phyloP scores from a whole-genome alignment of 2,888 invertebrate species.

The Eubasilissa splendida region DNA sequence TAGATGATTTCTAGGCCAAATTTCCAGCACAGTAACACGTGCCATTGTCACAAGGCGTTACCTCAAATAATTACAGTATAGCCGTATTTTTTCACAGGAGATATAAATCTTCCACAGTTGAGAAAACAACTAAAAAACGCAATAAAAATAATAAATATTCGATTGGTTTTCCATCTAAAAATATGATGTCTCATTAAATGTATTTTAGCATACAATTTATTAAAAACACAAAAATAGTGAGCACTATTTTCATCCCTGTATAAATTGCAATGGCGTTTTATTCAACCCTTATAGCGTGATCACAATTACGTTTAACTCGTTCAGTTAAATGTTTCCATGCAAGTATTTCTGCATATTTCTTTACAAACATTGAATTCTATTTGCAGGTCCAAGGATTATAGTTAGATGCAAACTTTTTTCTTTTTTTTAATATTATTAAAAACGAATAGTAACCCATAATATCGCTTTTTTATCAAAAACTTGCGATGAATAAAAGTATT shows the following conservation, averaged over 20 bases:
- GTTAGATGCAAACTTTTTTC: background rate
- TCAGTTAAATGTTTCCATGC: constrained; percentile 13
- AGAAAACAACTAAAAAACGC: too few species aligned
- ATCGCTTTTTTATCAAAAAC: too few species aligned
- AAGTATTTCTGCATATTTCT: constrained; percentile 6
- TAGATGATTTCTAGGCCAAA: too few species aligned
- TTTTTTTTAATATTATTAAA: background rate
- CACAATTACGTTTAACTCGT: constrained; percentile 10
- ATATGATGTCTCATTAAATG: too few species aligned
- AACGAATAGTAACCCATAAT: background rate
- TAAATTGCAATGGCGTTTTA: background rate
- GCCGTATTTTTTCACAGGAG: too few species aligned
- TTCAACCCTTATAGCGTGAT: constrained; percentile 3
- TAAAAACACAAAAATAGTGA: background rate
- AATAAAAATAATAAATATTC: too few species aligned
- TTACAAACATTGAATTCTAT: background rate
- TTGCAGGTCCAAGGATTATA: background rate
- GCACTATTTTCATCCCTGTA: background rate
- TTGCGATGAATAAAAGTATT: too few species aligned
- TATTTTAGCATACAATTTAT: background rate
- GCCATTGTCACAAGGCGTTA: too few species aligned
- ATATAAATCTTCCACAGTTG: too few species aligned
- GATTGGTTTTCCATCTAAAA: too few species aligned
- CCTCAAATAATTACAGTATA: too few species aligned
- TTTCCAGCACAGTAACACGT: too few species aligned